Base-by-base conservation (phyloP, 2,888 invertebrate species). In the Ichneumoninae sp. region DNA sequence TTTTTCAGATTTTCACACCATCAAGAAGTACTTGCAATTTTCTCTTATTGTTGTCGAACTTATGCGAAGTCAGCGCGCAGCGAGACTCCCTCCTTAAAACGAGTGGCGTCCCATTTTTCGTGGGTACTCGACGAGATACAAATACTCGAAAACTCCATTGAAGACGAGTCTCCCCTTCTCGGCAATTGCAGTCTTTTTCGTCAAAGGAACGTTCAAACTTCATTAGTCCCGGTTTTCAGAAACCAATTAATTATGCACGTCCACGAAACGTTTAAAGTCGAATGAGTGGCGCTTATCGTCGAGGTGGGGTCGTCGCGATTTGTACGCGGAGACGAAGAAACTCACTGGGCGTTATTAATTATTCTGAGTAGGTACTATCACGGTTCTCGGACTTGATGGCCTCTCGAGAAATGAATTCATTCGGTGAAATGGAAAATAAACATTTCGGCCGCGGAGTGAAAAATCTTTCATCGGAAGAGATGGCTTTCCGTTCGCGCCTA, bases 331-430 rank as follows among this genome's bases (percentile, higher is more conserved):
- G 16, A 44, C 16, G 47, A 44, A 66, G n/a, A 54, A 57, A 47
- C 22, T 65, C 54, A 52, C 30, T 54, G 26, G 40, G 50, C 69
- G 50, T 13, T 81, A 65, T 22, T 76, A 69, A 76, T 76, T 70
- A 76, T 40, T 76, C 44, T 30, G 22, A 76, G 76, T 69, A 10
- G 22, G 19, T 5, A 6, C 1, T 50, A n/a, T 8, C 19, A 26
- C 52, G 26, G 52, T 62, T 62, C 30, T 65, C 62, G 36, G 50
- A 54, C 47, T n/a, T 7, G 16, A 36, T 40, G n/a, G 44, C n/a
- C 19, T 60, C 19, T 30, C 47, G 47, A 65, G 22, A 19, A 74
- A 69, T 69, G 50, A 75, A 75, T 62, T 69, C 19, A 69, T 50
- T 70, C 52, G 26, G 26, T 36, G 50, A 16, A 44, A 47, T 7